Base-by-base conservation (phyloP, 2,888 invertebrate species). In the Yponomeuta evonymella region DNA sequence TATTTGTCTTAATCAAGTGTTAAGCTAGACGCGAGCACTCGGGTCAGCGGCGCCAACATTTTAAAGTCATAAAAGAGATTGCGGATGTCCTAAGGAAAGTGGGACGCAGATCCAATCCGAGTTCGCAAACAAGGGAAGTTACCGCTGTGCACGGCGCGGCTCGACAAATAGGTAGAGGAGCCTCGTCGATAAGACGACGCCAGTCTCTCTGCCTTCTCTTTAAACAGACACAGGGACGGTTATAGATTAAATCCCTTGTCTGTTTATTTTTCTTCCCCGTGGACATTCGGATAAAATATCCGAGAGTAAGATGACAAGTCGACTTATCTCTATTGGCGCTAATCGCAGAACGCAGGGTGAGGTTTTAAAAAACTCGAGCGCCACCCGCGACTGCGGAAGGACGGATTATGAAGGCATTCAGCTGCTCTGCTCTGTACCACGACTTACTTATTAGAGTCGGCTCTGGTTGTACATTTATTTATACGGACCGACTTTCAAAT, bases 101-200 rank as follows among this genome's bases (percentile, higher is more conserved):
- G 86, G 90, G 87, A 83, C 89, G 86, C 83, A 82, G 87, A 90
- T 89, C 89, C 91, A 92, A 91, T 92, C 91, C 84, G 83, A 91
- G 89, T 92, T 90, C 86, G 89, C 89, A 92, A 92, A 92, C 90
- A 92, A 91, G 91, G 85, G 88, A 89, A 89, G 90, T 92, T 90
- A 88, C 82, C 84, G 82, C 76, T 78, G 73, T 78, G 68, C 63
- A 71, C 78, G 76, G 80, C 79, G 81, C 76, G 78, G 82, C 85
- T 84, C 82, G 80, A 86, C 85, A 88, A 88, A 89, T 87, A 88
- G 83, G 81, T 83, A 64, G 67, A 70, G 58, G 83, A 82, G 87
- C 83, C 84, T 82, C 85, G 85, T 82, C 86, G 90, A 89, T 89
- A 90, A 90, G 85, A 86, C 86, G 85, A 85, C 84, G 58, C 70